Percentiles rank a stretch among this genome's conserved stretches.
phyloP scores from a whole-genome alignment of 2,888 invertebrate genomes.

The Thymelicus lineola region DNA sequence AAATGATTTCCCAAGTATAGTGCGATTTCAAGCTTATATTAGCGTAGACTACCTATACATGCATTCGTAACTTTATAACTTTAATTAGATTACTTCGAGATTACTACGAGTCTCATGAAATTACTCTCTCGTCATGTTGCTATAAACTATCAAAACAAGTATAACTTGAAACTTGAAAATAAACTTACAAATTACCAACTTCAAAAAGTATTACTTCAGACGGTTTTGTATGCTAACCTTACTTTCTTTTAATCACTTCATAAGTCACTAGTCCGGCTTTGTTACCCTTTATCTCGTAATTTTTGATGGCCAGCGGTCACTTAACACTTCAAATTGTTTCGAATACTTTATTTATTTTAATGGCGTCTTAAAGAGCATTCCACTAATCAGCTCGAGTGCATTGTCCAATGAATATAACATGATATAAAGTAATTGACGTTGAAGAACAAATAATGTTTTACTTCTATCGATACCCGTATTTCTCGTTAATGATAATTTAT shows the following conservation, averaged over 20 bases:
- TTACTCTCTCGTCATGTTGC: background rate
- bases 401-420: conserved; percentile 80
- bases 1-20: too few species aligned
- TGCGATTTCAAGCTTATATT: too few species aligned
- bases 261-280: conserved; percentile 78
- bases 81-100: too few species aligned
- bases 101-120: too few species aligned
- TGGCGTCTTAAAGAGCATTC: conserved; percentile 80
- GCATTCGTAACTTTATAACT: too few species aligned
- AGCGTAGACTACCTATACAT: too few species aligned
- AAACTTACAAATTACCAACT: too few species aligned
- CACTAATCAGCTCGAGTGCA: conserved; percentile 78
- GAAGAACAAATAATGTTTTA: conserved; percentile 34
- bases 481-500: conserved; percentile 32
- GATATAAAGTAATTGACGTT: conserved; percentile 73
- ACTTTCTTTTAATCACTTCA: conserved; percentile 77
- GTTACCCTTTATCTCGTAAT: conserved; percentile 79
- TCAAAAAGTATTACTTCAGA: too few species aligned
- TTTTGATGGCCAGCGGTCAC: conserved; percentile 83
- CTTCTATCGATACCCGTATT: conserved; percentile 30
- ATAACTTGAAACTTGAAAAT: too few species aligned
- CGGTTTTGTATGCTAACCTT: conserved; percentile 54
- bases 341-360: conserved; percentile 81
- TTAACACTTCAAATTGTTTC: conserved; percentile 82
- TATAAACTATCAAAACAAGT: too few species aligned